Evolutionary conservation across 2,797 vertebrate genomes (phyloP).

Genomic region (Myotis pilosus): DNA sequence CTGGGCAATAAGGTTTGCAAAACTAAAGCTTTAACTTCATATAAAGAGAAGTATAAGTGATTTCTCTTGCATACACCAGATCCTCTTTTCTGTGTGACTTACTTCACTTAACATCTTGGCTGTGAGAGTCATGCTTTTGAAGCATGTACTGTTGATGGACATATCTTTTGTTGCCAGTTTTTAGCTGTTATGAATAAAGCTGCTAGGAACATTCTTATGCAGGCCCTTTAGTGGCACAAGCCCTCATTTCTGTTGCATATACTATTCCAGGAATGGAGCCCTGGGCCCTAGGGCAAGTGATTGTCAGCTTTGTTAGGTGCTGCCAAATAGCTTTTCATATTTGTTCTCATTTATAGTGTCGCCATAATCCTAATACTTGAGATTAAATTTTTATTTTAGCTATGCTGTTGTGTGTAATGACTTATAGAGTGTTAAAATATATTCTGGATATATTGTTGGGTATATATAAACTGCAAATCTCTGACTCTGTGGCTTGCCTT

Average conservation of each 20-base stretch:
- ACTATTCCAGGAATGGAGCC: background rate
- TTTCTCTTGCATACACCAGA: background rate
- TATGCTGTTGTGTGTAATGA: background rate
- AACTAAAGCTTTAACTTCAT: background rate
- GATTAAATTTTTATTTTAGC: background rate
- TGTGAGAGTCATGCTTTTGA: background rate
- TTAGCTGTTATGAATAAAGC: background rate
- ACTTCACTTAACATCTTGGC: background rate
- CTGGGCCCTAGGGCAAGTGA: background rate
- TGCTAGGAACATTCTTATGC: background rate
- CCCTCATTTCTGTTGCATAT: background rate
- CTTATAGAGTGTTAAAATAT: background rate
- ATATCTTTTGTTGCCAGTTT: background rate
- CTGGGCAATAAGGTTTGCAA: background rate
- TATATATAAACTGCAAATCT: background rate
- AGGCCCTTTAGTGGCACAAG: background rate
- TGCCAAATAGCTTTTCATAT: background rate
- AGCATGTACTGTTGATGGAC: background rate
- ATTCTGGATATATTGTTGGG: background rate
- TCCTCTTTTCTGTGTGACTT: background rate
- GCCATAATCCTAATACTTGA: background rate
- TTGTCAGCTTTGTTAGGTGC: background rate
- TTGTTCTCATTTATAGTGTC: background rate
- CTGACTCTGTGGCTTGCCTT: background rate
- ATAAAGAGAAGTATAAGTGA: background rate